Base-by-base conservation (phyloP, 2,113 vertebrate genomes). In the Sinocyclocheilus anshuiensis region DNA sequence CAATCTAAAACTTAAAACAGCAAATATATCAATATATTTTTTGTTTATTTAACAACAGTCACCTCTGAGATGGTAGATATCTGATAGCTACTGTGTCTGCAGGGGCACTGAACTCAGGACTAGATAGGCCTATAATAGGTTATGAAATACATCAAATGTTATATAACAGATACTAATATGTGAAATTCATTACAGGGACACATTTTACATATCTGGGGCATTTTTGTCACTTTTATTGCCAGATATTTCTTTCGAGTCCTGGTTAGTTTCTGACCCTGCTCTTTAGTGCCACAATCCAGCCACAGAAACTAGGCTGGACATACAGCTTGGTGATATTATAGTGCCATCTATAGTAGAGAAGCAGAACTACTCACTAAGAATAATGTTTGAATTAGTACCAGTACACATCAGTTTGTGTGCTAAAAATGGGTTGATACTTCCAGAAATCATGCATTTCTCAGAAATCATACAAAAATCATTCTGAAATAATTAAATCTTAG, bases 261-360 rank as follows among this genome's bases (percentile, higher is more conserved):
- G 22, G 22, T 45, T 50, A 48, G 26, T 50, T 50, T 76, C 0
- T 48, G 45, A 48, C 45, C 45, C 45, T 48, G 10, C 2, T 11
- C 1, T 48, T 48, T 36, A 2, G 59, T 61, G 22, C 22, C n/a
- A 45, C 57, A n/a, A 18, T 42, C 78, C 4, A n/a, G 16, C 55
- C 29, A 16, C 7, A 15, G 4, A 65, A 45, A 15, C 12, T 29
- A 69, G 6, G 59, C 61, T 67, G 61, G 24, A 83, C 48, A 39
- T 22, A 29, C 13, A 12, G 18, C 8, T 82, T 57, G 5, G 20
- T 83, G 81, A 18, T n/a, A 2, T 24, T 57, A 57, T 18, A 33
- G 48, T 57, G 67, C 81, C 67, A 71, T 74, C 81, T 83, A 57
- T 20, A 83, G 81, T 83, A 22, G 5, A 74, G 7, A n/a, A 33